Percentiles rank a stretch among this genome's conserved stretches.
phyloP scores from a whole-genome alignment of 2,888 invertebrate genomes.

The Troides helena region DNA sequence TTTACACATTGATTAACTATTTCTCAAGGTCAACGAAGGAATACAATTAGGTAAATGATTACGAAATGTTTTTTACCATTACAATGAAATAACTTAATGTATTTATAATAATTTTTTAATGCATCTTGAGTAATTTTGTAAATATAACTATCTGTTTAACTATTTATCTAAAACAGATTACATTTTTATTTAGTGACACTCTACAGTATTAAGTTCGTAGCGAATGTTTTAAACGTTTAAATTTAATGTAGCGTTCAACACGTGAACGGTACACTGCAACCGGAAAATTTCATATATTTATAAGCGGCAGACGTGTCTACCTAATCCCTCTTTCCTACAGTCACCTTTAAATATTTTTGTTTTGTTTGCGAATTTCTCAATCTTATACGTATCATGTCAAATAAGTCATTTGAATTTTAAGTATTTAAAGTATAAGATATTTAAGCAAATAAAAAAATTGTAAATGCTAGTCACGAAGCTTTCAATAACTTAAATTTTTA shows the following conservation, averaged over 20 bases:
- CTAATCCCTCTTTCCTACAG: conserved; percentile 25
- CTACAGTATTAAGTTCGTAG: background rate
- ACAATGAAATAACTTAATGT: too few relatives aligned
- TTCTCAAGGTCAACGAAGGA: too few relatives aligned
- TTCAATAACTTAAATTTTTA: too few relatives aligned
- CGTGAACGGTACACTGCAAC: conserved; percentile 15
- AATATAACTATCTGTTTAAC: too few relatives aligned
- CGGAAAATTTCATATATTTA: conserved; percentile 30
- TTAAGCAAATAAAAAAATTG: too few relatives aligned
- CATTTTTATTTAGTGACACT: background rate
- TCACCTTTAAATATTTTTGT: conserved; percentile 27
- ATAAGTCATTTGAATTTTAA: conserved; percentile 11
- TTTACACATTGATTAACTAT: too few relatives aligned
- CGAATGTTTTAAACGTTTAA: conserved; percentile 23
- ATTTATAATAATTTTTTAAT: too few relatives aligned
- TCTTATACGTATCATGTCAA: conserved; percentile 18
- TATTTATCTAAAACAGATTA: background rate
- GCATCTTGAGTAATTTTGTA: too few relatives aligned
- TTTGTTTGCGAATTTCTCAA: conserved; percentile 22
- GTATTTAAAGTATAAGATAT: background rate
- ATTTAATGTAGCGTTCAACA: conserved; percentile 24
- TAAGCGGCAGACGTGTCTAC: conserved; percentile 27
- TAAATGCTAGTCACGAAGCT: too few relatives aligned
- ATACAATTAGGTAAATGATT: too few relatives aligned
- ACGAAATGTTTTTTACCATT: too few relatives aligned